phyloP scores from a whole-genome alignment of 2,888 invertebrate species.

The Drosophila borealis region DNA sequence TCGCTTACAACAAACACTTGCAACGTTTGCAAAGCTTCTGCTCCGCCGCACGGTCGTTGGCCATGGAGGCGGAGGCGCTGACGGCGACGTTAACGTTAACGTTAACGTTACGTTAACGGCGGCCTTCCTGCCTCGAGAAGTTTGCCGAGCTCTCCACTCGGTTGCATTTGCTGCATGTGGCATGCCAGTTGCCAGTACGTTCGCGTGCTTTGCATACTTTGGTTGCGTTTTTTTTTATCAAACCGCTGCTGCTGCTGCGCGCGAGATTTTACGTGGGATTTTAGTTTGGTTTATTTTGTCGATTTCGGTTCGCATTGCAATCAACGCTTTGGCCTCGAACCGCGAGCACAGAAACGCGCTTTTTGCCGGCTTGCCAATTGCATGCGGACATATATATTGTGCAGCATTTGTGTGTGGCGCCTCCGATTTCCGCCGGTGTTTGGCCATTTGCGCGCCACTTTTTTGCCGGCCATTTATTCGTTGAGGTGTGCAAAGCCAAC shows the following conservation, averaged over 20 bases:
- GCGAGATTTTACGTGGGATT: constrained; percentile 19
- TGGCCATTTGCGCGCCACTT: constrained; percentile 62
- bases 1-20: constrained; percentile 80
- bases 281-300: constrained; percentile 30
- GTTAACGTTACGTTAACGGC: constrained; percentile 46
- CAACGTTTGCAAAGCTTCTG: constrained; percentile 74
- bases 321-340: constrained; percentile 29
- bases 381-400: constrained; percentile 26
- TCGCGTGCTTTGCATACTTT: constrained; percentile 84
- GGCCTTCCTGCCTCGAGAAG: constrained; percentile 69
- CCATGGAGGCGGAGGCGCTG: constrained; percentile 33
- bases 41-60: constrained; percentile 62
- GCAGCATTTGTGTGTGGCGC: constrained; percentile 30
- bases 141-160: constrained; percentile 70
- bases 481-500: constrained; percentile 18
- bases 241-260: constrained; percentile 49
- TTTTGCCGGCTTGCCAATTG: constrained; percentile 25
- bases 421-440: constrained; percentile 45
- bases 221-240: constrained; percentile 78
- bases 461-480: constrained; percentile 19
- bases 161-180: constrained; percentile 59
- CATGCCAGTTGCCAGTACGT: constrained; percentile 79
- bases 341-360: constrained; percentile 1
- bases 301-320: constrained; percentile 37
- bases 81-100: constrained; percentile 57